Percentiles rank a stretch among this genome's conserved stretches.
These are phyloP conservation scores for Bubo scandiacus DNA, from an alignment of 2,113 vertebrate species.

Conservation along the genomic window DNA sequence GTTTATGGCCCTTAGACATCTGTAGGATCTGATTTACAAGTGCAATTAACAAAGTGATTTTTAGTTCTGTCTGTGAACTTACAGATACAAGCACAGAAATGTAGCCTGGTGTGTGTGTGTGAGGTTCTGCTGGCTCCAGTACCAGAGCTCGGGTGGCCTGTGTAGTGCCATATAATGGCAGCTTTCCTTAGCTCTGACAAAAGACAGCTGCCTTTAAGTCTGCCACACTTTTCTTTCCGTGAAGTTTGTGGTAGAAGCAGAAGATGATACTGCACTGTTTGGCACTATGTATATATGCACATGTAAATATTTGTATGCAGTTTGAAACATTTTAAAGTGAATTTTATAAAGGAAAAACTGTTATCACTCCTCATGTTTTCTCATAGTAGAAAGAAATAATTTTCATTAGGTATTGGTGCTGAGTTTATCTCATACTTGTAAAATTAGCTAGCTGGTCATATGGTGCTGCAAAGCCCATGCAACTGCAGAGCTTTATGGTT, in stretches of 20 bases:
- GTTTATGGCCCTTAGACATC: neutral
- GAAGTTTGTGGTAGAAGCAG: neutral
- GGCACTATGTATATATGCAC: neutral
- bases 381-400: neutral
- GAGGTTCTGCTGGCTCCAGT: neutral
- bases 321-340: neutral
- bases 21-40: neutral
- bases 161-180: neutral
- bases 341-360: neutral
- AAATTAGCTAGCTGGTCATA: neutral
- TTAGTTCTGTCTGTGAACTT: neutral
- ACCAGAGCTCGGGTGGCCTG: neutral
- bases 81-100: neutral
- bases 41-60: neutral
- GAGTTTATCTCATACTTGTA: neutral
- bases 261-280: neutral
- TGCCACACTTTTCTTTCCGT: neutral
- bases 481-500: neutral
- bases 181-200: neutral
- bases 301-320: neutral
- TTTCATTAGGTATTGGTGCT: neutral
- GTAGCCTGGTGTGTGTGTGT: neutral
- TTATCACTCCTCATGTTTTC: neutral
- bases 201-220: neutral
- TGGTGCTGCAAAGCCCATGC: neutral